A percentile compares a stretch with the other conserved stretches of the same genome.
Conservation (phyloP, 2,113 vertebrate genomes). For the Naja naja region DNA sequence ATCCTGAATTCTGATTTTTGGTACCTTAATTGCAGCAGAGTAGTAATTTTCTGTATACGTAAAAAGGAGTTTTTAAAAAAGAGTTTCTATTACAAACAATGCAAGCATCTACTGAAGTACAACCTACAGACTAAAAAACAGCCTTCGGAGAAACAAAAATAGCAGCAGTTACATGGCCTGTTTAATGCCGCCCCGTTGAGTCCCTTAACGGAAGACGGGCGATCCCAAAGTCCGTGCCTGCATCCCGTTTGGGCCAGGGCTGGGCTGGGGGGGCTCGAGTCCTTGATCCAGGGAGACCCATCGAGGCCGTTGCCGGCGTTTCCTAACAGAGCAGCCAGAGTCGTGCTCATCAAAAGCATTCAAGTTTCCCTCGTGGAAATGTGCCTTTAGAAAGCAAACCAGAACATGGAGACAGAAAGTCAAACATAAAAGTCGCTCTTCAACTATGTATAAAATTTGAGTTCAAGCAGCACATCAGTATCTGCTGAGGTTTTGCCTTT, state of each 20-base stretch:
- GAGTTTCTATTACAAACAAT: constrained; percentile 36
- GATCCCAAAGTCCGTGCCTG: constrained; percentile 32
- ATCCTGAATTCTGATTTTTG: background rate
- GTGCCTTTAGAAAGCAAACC: constrained; percentile 71
- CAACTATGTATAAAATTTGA: constrained; percentile 72
- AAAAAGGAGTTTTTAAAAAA: background rate
- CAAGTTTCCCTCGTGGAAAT: constrained; percentile 65
- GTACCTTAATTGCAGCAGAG: background rate
- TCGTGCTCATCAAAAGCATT: constrained; percentile 45
- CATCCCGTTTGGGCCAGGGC: background rate
- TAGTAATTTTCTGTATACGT: background rate
- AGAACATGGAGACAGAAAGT: constrained; percentile 70
- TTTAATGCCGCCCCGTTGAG: constrained; percentile 28
- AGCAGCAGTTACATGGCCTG: constrained; percentile 56
- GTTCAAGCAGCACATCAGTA: constrained; percentile 81
- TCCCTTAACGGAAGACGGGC: background rate
- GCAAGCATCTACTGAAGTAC: constrained; percentile 61
- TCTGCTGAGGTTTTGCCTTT: constrained; percentile 70
- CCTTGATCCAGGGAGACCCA: constrained; percentile 25
- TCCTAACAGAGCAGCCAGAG: constrained; percentile 29
- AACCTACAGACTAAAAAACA: constrained; percentile 57
- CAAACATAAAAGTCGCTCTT: constrained; percentile 70
- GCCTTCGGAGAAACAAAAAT: constrained; percentile 44
- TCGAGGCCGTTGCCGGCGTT: constrained; percentile 35
- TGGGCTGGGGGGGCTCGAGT: background rate